Percentiles rank a stretch among this genome's conserved stretches.
Evolutionary conservation across 2,797 vertebrate species (phyloP).

Genomic region (Diplodus sargus): DNA sequence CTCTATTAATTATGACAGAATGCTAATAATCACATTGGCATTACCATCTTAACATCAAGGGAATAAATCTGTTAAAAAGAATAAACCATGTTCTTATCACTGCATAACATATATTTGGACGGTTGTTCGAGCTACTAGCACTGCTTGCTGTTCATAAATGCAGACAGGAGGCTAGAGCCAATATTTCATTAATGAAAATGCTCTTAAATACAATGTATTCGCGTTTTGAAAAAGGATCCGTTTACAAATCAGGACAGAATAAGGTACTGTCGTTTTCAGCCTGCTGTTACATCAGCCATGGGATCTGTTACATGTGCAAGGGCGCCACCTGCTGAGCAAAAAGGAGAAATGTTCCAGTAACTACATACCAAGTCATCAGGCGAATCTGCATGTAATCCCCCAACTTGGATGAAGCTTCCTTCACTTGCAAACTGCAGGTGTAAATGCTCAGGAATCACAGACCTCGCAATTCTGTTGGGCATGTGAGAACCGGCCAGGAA

Average conservation of each 20-base stretch:
- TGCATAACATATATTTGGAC: not conserved
- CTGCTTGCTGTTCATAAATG: not conserved
- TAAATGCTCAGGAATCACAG: constrained; percentile 89
- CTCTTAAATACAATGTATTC: not conserved
- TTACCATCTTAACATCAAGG: not conserved
- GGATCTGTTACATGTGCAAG: not conserved
- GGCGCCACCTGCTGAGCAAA: constrained; percentile 67
- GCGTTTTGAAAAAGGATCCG: not conserved
- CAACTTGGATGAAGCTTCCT: constrained; percentile 88
- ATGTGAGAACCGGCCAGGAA: constrained; percentile 91
- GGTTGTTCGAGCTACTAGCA: not conserved
- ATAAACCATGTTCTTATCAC: not conserved
- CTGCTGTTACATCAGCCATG: not conserved
- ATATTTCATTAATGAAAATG: not conserved
- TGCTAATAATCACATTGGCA: not conserved
- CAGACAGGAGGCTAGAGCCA: not conserved
- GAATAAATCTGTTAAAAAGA: not conserved
- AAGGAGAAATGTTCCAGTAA: not conserved
- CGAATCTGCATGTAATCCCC: constrained; percentile 91
- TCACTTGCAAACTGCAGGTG: constrained; percentile 87
- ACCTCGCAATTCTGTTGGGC: constrained; percentile 91
- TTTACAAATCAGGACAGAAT: not conserved
- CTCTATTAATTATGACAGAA: too few species aligned
- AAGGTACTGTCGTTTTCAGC: not conserved
- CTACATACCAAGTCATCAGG: constrained; percentile 90